phyloP scores from a whole-genome alignment of 2,888 invertebrate species.

The Hemicrepidius hirtus region DNA sequence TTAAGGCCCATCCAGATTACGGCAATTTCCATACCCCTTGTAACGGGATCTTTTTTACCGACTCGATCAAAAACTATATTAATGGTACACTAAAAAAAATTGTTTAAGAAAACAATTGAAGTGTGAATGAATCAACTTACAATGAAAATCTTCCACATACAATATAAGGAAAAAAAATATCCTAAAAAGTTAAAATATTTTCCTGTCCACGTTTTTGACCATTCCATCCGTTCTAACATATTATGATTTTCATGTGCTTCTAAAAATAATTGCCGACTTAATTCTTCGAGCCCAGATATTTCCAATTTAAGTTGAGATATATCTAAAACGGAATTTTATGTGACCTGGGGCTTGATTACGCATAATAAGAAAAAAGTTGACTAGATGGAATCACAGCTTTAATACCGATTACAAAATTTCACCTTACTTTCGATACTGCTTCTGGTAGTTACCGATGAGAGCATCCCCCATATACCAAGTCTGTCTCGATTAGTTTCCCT shows the following conservation, averaged over 20 bases:
- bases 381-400: no score
- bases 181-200: constrained; percentile 99
- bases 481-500: constrained; percentile 69
- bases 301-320: constrained; percentile 88
- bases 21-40: constrained; percentile 95
- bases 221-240: constrained; percentile 93
- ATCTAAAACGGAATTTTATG: constrained; percentile 74
- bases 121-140: constrained; percentile 76
- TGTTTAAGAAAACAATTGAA: constrained; percentile 32
- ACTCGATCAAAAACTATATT: constrained; percentile 99
- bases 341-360: no score
- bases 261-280: constrained; percentile 95
- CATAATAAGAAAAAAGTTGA: no score
- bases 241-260: constrained; percentile 95
- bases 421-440: constrained; percentile 80
- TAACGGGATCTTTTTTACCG: constrained; percentile 98
- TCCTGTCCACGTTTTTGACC: constrained; percentile 97
- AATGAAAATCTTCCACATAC: constrained; percentile 99
- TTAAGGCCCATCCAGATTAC: constrained; percentile 97
- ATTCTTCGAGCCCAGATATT: constrained; percentile 91
- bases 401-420: no score
- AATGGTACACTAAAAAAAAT: constrained; percentile 87
- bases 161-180: constrained; percentile 98
- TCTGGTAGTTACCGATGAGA: constrained; percentile 73
- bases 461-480: constrained; percentile 84